Base-by-base conservation (phyloP, 1,140 invertebrate genomes). In the Achatina immaculata region DNA sequence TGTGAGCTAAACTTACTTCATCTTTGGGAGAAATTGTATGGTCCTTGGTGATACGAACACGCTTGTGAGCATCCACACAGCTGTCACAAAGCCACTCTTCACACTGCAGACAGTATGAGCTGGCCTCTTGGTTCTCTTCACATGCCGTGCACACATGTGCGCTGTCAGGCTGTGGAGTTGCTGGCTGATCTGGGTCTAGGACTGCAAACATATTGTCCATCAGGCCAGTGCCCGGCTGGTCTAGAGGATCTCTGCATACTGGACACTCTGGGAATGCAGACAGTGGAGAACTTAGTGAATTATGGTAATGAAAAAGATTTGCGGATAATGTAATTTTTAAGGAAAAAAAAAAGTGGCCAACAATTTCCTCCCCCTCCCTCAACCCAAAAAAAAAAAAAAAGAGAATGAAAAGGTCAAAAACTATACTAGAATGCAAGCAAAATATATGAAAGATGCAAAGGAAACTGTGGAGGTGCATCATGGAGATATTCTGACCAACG, bases 41-140 rank as follows among this genome's bases (percentile, higher is more conserved):
- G 90, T 97, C 96, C 92, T 97, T 97, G 51, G 96, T 97, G 81
- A 97, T 95, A 91, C 96, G 96, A 48, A 97, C 93, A 86, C 95
- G 93, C 83, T 93, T 93, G 92, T 95, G 94, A 28, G 94, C 89
- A 74, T 84, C 81, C 78, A 97, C 95, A 92, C 96, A 98, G 89
- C 94, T 95, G 88, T 96, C 95, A 92, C 96, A 98, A 78, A 98
- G 96, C 92, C 95, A 96, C 90, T 97, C 96, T 1, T 95, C 94
- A 90, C 96, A 98, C 88, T 97, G 95, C 0, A 95, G 93, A 91
- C 96, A 98, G 93, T 95, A 97, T 86, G 95, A 95, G 36, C 95
- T 95, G 51, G 95, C 96, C 21, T 93, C 92, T 72, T 94, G 94
- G 85, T 95, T 94, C 86, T 97, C 96, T 80, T 94, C 94, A 91